Percentiles rank a stretch among this genome's conserved stretches.
These are phyloP conservation scores for Alcedo atthis DNA, from an alignment of 2,797 vertebrate genomes.

Conservation along the genomic window DNA sequence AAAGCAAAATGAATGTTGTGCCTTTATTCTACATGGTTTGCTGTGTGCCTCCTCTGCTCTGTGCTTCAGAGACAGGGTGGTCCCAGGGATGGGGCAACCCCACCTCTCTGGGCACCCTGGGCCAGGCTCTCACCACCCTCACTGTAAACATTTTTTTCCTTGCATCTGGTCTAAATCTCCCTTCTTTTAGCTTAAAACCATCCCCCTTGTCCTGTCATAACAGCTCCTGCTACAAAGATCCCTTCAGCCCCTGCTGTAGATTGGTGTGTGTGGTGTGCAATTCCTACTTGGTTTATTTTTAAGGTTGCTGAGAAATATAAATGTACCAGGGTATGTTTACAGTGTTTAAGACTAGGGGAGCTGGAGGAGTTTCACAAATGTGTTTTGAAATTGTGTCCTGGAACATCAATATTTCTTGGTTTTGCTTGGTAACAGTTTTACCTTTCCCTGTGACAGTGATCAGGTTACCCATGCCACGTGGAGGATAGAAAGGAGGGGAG, in stretches of 20 bases:
- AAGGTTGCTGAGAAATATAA: neutral
- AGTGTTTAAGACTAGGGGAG: neutral
- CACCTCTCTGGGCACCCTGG: neutral
- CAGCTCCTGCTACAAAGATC: neutral
- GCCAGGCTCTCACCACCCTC: too few species aligned
- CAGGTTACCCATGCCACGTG: neutral
- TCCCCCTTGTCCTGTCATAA: neutral
- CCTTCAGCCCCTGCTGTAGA: neutral
- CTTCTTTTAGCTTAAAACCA: neutral
- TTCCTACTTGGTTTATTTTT: slow-evolving; percentile 25
- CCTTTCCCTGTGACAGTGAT: neutral
- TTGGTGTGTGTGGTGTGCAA: neutral
- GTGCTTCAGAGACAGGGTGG: neutral
- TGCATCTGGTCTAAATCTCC: too few species aligned
- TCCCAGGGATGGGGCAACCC: neutral
- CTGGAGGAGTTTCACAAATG: neutral
- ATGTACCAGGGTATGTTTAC: neutral
- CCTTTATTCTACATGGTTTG: neutral
- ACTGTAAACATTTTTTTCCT: neutral
- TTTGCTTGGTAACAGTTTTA: neutral
- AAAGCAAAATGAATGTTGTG: neutral
- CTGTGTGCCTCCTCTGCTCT: neutral
- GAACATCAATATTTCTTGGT: neutral
- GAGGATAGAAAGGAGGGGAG: neutral
- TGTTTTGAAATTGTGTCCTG: neutral